A percentile compares a stretch with the other conserved stretches of the same genome.
phyloP scores from a whole-genome alignment of 2,888 invertebrate species.

The Agrochola lota region DNA sequence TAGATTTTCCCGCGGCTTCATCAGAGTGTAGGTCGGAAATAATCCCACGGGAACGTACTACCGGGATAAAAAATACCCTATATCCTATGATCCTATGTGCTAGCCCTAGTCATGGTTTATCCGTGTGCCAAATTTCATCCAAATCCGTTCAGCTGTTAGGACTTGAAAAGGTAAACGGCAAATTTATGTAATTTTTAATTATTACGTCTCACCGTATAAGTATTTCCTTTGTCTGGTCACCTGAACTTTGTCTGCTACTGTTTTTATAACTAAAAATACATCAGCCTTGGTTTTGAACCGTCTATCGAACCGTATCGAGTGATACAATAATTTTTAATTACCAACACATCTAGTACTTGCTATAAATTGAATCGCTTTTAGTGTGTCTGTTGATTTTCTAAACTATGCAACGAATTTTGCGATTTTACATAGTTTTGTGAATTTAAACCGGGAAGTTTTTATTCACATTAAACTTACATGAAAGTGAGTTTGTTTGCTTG shows the following conservation, averaged over 20 bases:
- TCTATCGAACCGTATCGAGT: slow-evolving; percentile 12
- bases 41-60: neutral
- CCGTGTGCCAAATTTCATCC: neutral
- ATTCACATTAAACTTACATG: too few relatives aligned
- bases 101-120: too few relatives aligned
- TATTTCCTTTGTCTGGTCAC: neutral
- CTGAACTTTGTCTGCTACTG: slow-evolving; percentile 1
- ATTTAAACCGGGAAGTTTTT: too few relatives aligned
- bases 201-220: neutral
- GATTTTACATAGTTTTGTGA: too few relatives aligned
- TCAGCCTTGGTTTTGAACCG: slow-evolving; percentile 33
- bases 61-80: neutral
- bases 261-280: slow-evolving; percentile 6
- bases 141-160: neutral
- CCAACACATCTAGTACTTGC: neutral
- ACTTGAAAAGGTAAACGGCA: too few relatives aligned
- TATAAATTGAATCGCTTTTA: too few relatives aligned
- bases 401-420: too few relatives aligned
- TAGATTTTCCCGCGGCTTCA: neutral
- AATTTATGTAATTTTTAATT: neutral
- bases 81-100: too few relatives aligned
- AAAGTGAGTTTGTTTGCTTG: too few relatives aligned
- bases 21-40: neutral
- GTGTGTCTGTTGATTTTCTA: too few relatives aligned
- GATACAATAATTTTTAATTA: neutral